phyloP scores from a whole-genome alignment of 2,888 invertebrate genomes.

The Drosophila nr. fundita region DNA sequence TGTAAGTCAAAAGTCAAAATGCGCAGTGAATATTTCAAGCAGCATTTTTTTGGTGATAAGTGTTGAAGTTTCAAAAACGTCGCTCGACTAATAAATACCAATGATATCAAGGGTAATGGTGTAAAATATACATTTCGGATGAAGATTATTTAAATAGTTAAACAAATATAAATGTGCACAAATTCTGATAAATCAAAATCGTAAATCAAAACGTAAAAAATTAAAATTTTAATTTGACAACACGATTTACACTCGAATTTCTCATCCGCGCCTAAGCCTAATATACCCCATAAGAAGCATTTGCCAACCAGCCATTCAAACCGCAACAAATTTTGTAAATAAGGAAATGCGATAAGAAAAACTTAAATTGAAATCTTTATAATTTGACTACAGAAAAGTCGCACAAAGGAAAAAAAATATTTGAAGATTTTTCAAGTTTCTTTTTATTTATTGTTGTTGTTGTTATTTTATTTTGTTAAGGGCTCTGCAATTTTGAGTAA shows the following conservation, averaged over 20 bases:
- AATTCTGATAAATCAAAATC: background rate
- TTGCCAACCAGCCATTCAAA: background rate
- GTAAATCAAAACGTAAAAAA: background rate
- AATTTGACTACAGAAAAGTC: conserved; percentile 5
- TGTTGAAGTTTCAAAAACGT: background rate
- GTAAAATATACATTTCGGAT: background rate
- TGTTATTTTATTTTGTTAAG: conserved; percentile 14
- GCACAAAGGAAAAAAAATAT: background rate
- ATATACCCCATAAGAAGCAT: background rate
- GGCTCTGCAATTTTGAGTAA: conserved; percentile 47
- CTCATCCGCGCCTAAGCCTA: too few relatives aligned
- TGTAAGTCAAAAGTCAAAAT: conserved; percentile 1
- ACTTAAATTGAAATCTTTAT: conserved; percentile 12
- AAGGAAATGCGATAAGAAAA: conserved; percentile 14
- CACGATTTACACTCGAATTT: background rate
- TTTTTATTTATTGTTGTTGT: conserved; percentile 3
- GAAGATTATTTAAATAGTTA: background rate
- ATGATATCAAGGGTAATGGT: background rate
- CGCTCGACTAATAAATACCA: background rate
- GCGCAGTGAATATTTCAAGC: conserved; percentile 14
- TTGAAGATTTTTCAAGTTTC: conserved; percentile 9
- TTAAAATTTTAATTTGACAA: background rate
- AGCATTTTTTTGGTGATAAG: background rate
- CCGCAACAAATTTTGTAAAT: background rate
- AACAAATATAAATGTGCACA: background rate